These are phyloP conservation scores for Antigone vipio DNA, from an alignment of 2,113 vertebrate genomes.

Conservation along the genomic window DNA sequence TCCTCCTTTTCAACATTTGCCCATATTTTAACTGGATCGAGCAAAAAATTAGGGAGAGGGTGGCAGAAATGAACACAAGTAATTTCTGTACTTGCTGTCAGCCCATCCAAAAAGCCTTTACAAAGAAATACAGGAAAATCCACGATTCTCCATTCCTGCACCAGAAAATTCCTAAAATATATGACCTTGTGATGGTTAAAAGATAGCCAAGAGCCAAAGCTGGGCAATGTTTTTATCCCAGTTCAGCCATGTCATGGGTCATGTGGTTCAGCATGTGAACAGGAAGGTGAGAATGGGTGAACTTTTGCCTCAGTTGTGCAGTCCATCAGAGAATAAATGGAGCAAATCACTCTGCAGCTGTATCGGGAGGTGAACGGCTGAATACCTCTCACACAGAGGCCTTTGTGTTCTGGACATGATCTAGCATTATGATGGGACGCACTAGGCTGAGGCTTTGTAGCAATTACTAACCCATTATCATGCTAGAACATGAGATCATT, in stretches of 20 bases:
- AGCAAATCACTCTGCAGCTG: constrained; percentile 89
- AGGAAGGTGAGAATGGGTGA: constrained; percentile 91
- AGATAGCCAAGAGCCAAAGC: constrained; percentile 60
- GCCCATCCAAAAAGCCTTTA: background rate
- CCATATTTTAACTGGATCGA: background rate
- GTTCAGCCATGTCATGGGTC: constrained; percentile 75
- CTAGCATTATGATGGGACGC: constrained; percentile 78
- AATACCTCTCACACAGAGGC: constrained; percentile 86
- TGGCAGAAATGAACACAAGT: background rate
- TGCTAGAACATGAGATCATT: constrained; percentile 81
- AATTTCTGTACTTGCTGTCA: background rate
- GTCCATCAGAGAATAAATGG: constrained; percentile 95
- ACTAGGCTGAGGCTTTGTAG: constrained; percentile 72
- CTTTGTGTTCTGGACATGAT: constrained; percentile 88
- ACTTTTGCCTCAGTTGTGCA: constrained; percentile 89
- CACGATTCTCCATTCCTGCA: background rate
- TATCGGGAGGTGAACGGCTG: constrained; percentile 70
- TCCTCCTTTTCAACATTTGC: background rate
- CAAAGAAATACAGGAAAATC: constrained; percentile 15
- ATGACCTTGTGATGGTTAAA: constrained; percentile 60
- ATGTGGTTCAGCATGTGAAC: constrained; percentile 83
- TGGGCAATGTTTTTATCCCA: constrained; percentile 65
- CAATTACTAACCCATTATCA: constrained; percentile 88
- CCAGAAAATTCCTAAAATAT: constrained; percentile 37
- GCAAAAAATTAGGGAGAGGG: background rate